Conservation (phyloP, 1,140 invertebrate genomes). For the Sweltsa coloradensis region DNA sequence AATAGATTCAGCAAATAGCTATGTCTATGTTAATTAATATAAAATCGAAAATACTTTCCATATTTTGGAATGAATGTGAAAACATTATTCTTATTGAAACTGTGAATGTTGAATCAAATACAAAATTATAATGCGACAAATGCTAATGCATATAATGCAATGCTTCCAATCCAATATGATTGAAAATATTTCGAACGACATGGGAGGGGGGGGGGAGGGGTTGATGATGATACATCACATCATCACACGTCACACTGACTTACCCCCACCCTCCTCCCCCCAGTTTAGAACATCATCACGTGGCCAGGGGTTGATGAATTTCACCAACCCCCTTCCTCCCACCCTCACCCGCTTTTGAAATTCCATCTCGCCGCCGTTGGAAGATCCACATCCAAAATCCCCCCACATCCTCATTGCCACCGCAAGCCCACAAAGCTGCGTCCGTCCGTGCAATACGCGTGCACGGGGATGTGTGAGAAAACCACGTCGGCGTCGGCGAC, state of each 20-base stretch:
- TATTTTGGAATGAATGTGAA: too few relatives aligned
- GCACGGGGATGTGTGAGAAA: neutral
- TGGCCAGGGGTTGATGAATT: conserved; percentile 7
- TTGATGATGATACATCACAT: conserved; percentile 8
- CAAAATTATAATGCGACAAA: neutral
- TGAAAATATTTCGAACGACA: neutral
- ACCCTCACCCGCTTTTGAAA: too few relatives aligned
- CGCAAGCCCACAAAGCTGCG: neutral
- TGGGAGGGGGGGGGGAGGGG: neutral
- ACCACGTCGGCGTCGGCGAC: neutral
- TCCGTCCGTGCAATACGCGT: neutral
- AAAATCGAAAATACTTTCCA: too few relatives aligned
- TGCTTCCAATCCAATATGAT: neutral
- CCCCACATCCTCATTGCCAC: conserved; percentile 1
- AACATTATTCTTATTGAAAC: neutral
- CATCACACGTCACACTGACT: conserved; percentile 6
- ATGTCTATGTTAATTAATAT: too few relatives aligned
- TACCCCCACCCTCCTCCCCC: too few relatives aligned
- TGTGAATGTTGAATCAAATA: neutral
- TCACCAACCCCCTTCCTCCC: conserved; percentile 1
- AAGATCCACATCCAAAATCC: conserved; percentile 8
- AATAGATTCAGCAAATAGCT: too few relatives aligned
- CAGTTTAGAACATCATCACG: conserved; percentile 8
- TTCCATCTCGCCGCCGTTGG: conserved; percentile 2
- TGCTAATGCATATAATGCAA: neutral